phyloP scores from a whole-genome alignment of 2,797 vertebrate genomes.

The Sphenodon punctatus region DNA sequence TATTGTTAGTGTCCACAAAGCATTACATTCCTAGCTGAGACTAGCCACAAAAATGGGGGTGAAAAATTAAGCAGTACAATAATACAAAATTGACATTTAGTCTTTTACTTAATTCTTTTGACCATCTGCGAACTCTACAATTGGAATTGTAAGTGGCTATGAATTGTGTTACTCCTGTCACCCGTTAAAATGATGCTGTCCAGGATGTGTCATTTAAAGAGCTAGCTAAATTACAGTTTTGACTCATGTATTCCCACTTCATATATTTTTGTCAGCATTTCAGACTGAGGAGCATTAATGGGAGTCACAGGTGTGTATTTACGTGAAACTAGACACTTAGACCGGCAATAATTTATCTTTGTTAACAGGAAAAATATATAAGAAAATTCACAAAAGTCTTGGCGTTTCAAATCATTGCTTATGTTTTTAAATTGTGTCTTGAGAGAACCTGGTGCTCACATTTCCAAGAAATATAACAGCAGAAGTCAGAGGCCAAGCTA shows the following conservation, averaged over 20 bases:
- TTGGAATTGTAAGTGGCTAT: slow-evolving; percentile 57
- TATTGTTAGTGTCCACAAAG: background rate
- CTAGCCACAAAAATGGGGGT: slow-evolving; percentile 12
- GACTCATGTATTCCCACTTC: slow-evolving; percentile 62
- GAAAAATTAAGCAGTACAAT: slow-evolving; percentile 55
- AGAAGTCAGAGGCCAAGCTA: background rate
- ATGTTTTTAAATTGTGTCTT: background rate
- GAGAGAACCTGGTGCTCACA: background rate
- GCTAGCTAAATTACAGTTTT: slow-evolving; percentile 60
- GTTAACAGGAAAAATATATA: slow-evolving; percentile 59
- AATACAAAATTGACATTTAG: slow-evolving; percentile 19
- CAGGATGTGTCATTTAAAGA: slow-evolving; percentile 66
- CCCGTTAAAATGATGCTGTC: slow-evolving; percentile 62
- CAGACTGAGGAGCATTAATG: slow-evolving; percentile 63
- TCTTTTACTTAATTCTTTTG: slow-evolving; percentile 21
- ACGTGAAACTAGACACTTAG: slow-evolving; percentile 51
- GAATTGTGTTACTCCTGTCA: slow-evolving; percentile 64
- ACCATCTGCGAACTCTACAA: slow-evolving; percentile 18
- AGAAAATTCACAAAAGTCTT: background rate
- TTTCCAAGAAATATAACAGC: background rate
- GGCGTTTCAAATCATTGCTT: background rate
- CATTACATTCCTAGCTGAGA: background rate
- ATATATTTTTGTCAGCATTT: slow-evolving; percentile 66
- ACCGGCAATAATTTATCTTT: slow-evolving; percentile 58
- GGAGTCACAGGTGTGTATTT: slow-evolving; percentile 51